These are phyloP conservation scores for Sycophila texana DNA, from an alignment of 2,888 invertebrate genomes.

Conservation along the genomic window DNA sequence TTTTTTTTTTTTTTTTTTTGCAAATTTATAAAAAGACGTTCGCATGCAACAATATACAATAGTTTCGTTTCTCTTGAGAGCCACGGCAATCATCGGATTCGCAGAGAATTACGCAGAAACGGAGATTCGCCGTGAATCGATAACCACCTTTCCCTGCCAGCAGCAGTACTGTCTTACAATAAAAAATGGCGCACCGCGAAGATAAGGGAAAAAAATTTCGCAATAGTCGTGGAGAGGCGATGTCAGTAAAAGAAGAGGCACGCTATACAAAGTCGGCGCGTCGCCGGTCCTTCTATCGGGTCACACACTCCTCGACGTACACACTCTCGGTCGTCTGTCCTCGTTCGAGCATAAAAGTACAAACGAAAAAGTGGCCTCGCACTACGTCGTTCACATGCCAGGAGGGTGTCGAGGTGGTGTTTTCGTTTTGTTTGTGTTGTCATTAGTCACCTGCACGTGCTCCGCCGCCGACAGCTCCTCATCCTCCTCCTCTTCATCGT, in stretches of 20 bases:
- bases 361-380: constrained; percentile 2
- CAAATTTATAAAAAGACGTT: constrained; percentile 18
- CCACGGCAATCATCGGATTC: background rate
- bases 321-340: too few relatives aligned
- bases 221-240: background rate
- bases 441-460: constrained; percentile 61
- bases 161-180: background rate
- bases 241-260: too few relatives aligned
- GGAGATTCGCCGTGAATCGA: constrained; percentile 32
- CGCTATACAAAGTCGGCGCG: too few relatives aligned
- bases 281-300: too few relatives aligned
- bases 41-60: constrained; percentile 22
- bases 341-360: background rate
- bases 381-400: constrained; percentile 68
- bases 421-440: constrained; percentile 36
- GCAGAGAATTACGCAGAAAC: constrained; percentile 9
- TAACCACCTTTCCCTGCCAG: constrained; percentile 30
- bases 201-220: background rate
- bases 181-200: constrained; percentile 10
- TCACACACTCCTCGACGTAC: background rate
- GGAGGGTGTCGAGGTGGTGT: constrained; percentile 61
- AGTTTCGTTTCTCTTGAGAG: background rate
- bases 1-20: background rate
- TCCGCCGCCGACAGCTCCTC: constrained; percentile 47
- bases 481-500: constrained; percentile 30